phyloP scores from a whole-genome alignment of 2,113 vertebrate genomes.

The Leiothrix lutea region DNA sequence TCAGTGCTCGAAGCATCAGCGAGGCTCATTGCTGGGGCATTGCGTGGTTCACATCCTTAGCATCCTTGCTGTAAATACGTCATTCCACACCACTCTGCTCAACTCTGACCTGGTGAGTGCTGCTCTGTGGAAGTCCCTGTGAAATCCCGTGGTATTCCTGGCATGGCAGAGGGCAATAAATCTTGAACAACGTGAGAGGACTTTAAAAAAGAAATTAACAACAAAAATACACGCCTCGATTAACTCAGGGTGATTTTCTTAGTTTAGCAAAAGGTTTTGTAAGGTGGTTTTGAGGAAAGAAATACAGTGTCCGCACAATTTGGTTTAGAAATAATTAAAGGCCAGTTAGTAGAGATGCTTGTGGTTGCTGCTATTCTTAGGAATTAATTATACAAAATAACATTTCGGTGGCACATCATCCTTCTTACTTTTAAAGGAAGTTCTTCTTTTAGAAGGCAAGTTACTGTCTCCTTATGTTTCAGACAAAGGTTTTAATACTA shows the following conservation, averaged over 20 bases:
- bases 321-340: neutral
- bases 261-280: neutral
- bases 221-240: neutral
- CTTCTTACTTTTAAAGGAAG: constrained; percentile 23
- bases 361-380: neutral
- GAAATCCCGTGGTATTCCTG: constrained; percentile 13
- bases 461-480: neutral
- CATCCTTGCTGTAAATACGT: neutral
- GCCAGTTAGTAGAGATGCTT: neutral
- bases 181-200: neutral
- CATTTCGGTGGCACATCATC: neutral
- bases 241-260: neutral
- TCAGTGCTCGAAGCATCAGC: neutral
- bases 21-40: neutral
- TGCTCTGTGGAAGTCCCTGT: neutral
- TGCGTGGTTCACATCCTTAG: neutral
- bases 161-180: neutral
- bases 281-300: neutral
- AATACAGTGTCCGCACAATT: neutral
- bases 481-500: neutral
- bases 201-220: neutral
- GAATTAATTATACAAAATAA: neutral
- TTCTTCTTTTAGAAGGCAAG: constrained; percentile 5
- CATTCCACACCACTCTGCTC: neutral
- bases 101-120: constrained; percentile 40